Base-by-base conservation (phyloP, 2,797 vertebrate species). In the Lepilemur ruficaudatus region DNA sequence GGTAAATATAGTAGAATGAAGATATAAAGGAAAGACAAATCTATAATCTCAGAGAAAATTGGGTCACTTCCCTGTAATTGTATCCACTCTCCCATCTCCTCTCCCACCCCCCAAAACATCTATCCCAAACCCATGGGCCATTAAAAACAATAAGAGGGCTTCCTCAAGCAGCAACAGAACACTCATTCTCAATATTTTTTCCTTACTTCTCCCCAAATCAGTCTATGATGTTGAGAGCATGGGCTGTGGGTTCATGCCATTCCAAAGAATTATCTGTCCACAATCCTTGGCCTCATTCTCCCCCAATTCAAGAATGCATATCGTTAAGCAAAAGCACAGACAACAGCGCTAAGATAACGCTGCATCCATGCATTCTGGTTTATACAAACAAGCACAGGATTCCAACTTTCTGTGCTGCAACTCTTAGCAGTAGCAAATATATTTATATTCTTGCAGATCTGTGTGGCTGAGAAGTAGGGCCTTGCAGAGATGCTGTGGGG, bases 31-130 rank as follows among this genome's bases (percentile, higher is more conserved):
- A 84, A 69, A 91, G 9, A 91, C 12, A 89, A 75, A 76, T 1
- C 35, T 50, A 82, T 57, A 69, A 67, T 38, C 14, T 86, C 96
- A 55, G 43, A 89, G n/a, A 94, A 97, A 92, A 90, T 0, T 30
- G 6, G 38, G n/a, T 65, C 63, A 76, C 28, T 52, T 89, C 41
- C 70, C 50, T 10, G 6, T 61, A 70, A 65, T 75, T 84, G 15
- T 23, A 92, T 76, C 63, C 32, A 94, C 28, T 12, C 32, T 30
- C 32, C 38, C 10, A 41, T 41, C 14, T 28, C 35, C 43, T 30
- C 4, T 3, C 18, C 25, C 17, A 25, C 17, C 55, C 30, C 7
- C n/a, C 3, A 55, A 50, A 79, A 91, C 32, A 93, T 84, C 50
- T 35, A 97, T 20, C 28, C 32, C 32, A 69, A 76, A 5, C 43